These are phyloP conservation scores for Onthophagus taurus DNA, from an alignment of 1,140 invertebrate species.

Conservation along the genomic window DNA sequence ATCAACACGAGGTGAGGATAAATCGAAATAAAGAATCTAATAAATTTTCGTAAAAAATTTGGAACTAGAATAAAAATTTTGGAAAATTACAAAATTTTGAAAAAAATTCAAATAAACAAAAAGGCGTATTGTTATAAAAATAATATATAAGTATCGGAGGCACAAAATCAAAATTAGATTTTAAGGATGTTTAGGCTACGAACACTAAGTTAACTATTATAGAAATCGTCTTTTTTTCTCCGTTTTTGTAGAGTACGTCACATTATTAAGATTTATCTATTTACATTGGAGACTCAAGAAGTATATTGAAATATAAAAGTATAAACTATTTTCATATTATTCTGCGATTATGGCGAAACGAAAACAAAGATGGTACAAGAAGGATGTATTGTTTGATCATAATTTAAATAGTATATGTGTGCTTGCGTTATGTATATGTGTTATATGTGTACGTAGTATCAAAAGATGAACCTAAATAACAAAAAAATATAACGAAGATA, in stretches of 20 bases:
- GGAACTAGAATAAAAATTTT: constrained; percentile 2
- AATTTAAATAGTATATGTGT: constrained; percentile 24
- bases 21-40: no score
- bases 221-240: no score
- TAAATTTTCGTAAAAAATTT: background rate
- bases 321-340: constrained; percentile 33
- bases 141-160: constrained; percentile 26
- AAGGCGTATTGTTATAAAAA: constrained; percentile 25
- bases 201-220: constrained; percentile 29
- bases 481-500: no score
- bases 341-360: constrained; percentile 24
- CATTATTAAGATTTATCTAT: constrained; percentile 33
- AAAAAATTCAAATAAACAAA: background rate
- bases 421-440: constrained; percentile 25
- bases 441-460: constrained; percentile 26
- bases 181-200: constrained; percentile 32
- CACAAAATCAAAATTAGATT: constrained; percentile 35
- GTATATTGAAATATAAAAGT: constrained; percentile 29
- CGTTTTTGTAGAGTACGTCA: constrained; percentile 30
- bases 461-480: no score
- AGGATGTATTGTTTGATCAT: constrained; percentile 21
- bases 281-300: constrained; percentile 33
- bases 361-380: constrained; percentile 1
- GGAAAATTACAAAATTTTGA: background rate
- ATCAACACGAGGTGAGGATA: no score